Evolutionary conservation across 2,797 vertebrate genomes (phyloP).

Genomic region (Australoheros facetus): DNA sequence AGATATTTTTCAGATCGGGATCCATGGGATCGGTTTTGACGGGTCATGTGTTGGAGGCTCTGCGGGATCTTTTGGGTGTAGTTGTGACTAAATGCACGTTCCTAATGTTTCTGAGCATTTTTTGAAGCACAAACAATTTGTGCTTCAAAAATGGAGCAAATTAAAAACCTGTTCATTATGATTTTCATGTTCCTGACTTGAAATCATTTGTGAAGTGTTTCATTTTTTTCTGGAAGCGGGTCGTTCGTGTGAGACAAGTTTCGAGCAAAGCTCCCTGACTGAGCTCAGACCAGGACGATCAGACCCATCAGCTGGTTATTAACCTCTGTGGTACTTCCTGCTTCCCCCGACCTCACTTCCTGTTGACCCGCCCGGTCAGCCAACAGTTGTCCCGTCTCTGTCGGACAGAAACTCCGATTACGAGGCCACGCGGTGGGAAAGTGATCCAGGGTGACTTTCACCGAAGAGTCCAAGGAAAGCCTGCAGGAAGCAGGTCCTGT

Average conservation of each 20-base stretch:
- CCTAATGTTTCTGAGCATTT: accelerated
- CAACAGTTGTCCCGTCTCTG: constrained; percentile 17
- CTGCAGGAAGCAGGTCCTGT: not conserved
- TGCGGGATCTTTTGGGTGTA: not conserved
- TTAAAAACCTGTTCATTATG: accelerated
- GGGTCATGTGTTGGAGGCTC: too few species aligned
- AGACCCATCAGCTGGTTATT: constrained; percentile 35
- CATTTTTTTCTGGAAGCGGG: not conserved
- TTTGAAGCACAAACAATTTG: too few species aligned
- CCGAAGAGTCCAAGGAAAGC: not conserved
- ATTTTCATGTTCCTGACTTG: not conserved
- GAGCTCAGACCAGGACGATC: not conserved
- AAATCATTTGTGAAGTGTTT: not conserved
- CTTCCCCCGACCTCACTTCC: constrained; percentile 45
- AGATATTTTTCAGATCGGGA: too few species aligned
- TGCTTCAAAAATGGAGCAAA: accelerated
- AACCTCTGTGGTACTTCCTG: constrained; percentile 43
- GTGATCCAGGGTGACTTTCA: constrained; percentile 29
- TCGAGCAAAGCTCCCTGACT: too few species aligned
- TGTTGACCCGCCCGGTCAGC: constrained; percentile 22
- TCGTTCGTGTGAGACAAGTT: too few species aligned
- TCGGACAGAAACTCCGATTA: constrained; percentile 5
- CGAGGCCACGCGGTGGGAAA: not conserved
- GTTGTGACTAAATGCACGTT: not conserved
- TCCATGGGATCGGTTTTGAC: too few species aligned